Percentiles rank a stretch among this genome's conserved stretches.
phyloP scores from a whole-genome alignment of 2,113 vertebrate species.

The Bufo bufo region DNA sequence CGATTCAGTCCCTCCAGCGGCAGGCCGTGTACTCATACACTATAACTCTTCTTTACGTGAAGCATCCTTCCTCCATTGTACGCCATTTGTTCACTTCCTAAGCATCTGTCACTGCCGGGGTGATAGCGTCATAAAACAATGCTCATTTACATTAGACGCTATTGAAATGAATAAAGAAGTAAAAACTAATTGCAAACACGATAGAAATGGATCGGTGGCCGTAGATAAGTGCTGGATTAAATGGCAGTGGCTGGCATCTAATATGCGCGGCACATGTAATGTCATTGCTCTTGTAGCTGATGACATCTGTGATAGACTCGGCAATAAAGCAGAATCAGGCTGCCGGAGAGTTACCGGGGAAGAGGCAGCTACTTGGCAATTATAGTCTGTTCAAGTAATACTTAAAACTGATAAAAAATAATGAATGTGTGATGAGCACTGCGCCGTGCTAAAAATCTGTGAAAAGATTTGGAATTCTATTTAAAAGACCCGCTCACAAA shows the following conservation, averaged over 20 bases:
- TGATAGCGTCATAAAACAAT: conserved; percentile 23
- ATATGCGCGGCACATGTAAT: conserved; percentile 21
- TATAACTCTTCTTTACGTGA: neutral
- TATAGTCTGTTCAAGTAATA: conserved; percentile 1
- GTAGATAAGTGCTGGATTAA: neutral
- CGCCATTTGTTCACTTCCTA: neutral
- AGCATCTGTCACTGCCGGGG: conserved; percentile 21
- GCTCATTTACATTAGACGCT: conserved; percentile 39
- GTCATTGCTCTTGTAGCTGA: neutral
- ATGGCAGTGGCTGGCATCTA: neutral
- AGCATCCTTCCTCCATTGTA: neutral
- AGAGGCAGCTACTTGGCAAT: conserved; percentile 16
- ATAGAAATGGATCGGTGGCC: neutral
- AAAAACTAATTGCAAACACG: conserved; percentile 30
- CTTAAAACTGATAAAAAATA: neutral
- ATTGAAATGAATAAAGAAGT: neutral
- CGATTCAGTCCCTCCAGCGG: neutral
- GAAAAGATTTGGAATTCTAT: too few species aligned
- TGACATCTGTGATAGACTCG: conserved; percentile 36
- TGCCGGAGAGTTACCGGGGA: conserved; percentile 1
- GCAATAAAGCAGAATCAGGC: conserved; percentile 13
- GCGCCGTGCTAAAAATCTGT: neutral
- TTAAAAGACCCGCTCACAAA: too few species aligned
- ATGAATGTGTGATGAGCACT: neutral
- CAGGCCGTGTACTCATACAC: neutral